Evolutionary conservation across 2,888 invertebrate genomes (phyloP), one percentile per base, ranked within the genome.

Genomic region (Phaonia tiefii): DNA sequence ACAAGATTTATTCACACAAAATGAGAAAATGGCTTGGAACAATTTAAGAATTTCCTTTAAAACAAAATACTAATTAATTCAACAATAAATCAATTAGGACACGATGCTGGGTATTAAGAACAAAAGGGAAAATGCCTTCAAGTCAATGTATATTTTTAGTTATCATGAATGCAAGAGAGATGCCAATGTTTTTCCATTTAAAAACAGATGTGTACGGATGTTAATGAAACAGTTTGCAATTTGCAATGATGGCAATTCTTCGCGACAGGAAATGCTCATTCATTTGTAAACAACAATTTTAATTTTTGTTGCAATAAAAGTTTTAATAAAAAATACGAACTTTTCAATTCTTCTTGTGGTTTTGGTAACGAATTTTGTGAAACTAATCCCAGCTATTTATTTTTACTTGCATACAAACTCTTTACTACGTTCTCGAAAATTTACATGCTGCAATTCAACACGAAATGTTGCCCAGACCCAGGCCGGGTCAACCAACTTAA

Each of bases 51-150:
- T 72, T 81, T 72, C 46, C 69, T 72, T 70, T 54, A 75, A 49
- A 63, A 72, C 63, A 75, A 78, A 78, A 80, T 70, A 31, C 71
- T 81, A 81, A 81, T 77, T 81, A 77, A 77, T 81, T 77, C 75
- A 54, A 13, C 75, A 54, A 81, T 77, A 81, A 78, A 77, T 81
- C 80, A 73, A 69, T 58, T 63, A 22, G 39, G 67, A 63, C 31
- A 31, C 31, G 31, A 31, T 31, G 31, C 3, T 31, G 31, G 31
- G 31, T 8, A 31, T 31, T 3, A 3, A 31, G 31, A 8, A 8
- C 31, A 5, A 31, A 31, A 31, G n/a, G n/a, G n/a, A n/a, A 5
- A 31, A 31, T 5, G 31, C 31, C n/a, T 10, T 37, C 44, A 44
- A 44, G 31, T 13, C 22, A 25, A 75, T 73, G 51, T 77, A 80